Percentiles rank a stretch among this genome's conserved stretches.
phyloP scores from a whole-genome alignment of 2,888 invertebrate species.

The Ophion ellenae region DNA sequence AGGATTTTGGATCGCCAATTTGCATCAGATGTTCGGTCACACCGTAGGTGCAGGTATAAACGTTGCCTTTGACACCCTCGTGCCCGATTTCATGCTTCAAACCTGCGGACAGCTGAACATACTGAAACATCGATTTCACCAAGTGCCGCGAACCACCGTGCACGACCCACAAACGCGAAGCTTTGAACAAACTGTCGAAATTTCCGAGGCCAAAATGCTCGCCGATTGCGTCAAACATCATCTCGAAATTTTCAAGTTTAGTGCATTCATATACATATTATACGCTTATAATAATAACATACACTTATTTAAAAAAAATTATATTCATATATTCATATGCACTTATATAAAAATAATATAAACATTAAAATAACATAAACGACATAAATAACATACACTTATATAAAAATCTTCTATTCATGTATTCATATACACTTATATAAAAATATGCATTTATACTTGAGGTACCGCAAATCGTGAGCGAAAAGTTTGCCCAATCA shows the following conservation, averaged over 20 bases:
- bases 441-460: not conserved
- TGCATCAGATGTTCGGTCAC: conserved; percentile 8
- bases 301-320: not conserved
- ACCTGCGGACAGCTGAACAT: conserved; percentile 68
- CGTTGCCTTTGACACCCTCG: conserved; percentile 67
- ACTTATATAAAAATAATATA: too few relatives aligned
- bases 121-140: conserved; percentile 61
- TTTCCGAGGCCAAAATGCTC: conserved; percentile 13
- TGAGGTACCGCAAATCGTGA: not conserved
- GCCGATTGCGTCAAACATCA: conserved; percentile 59
- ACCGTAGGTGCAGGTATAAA: conserved; percentile 44
- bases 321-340: not conserved
- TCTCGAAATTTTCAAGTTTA: conserved; percentile 61
- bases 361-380: too few relatives aligned
- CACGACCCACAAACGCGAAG: conserved; percentile 69
- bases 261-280: not conserved
- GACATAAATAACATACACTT: too few relatives aligned
- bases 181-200: conserved; percentile 62
- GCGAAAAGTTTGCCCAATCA: not conserved
- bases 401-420: not conserved
- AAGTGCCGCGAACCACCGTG: conserved; percentile 52
- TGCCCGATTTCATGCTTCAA: conserved; percentile 64
- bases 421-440: not conserved
- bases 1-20: conserved; percentile 57
- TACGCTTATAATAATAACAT: too few relatives aligned